Evolutionary conservation across 2,888 invertebrate species (phyloP), one percentile per base, ranked within the genome.

Genomic region (Drosophila demipolita): DNA sequence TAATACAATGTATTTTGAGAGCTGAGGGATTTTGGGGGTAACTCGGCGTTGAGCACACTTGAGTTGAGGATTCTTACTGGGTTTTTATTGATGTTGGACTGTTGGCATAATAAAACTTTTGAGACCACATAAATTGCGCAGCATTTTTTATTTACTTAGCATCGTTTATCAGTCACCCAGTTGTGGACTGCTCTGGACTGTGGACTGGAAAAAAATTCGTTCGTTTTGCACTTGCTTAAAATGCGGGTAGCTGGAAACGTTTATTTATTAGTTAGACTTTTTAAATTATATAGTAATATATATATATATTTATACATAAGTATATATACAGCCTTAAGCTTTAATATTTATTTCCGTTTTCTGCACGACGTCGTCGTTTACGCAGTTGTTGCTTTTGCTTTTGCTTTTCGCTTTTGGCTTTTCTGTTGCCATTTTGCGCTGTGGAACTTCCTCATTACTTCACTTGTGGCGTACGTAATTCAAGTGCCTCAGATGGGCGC

Each of bases 401-500:
- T 62, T 45, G 35, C 42, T 29, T 38, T 38, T 42, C 35, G 20
- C 29, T 29, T 29, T 29, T 29, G 29, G 53, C 42, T 59, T 23
- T 45, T 17, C 57, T 75, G 65, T 67, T 62, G 32, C 26, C 33
- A 9, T 32, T 53, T 57, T 49, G 20, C 49, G 35, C 58, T 69
- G 40, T 33, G 49, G 23, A 70, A 64, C 78, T 78, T 64, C 59
- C 89, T 86, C 85, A 86, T 86, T 86, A 86, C 90, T 90, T 88
- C 83, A 86, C 83, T 90, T 90, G 85, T 80, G 85, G 85, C 89
- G 90, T 88, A 86, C 90, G 90, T 86, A 88, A 90, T 90, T 86
- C 85, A 86, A 90, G 78, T 86, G 80, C 62, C 70, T 71, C 87
- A 81, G 70, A 74, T 73, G 71, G 67, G 61, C 23, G 15, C 23